Conservation (phyloP, 2,113 vertebrate species). For the Aix galericulata region DNA sequence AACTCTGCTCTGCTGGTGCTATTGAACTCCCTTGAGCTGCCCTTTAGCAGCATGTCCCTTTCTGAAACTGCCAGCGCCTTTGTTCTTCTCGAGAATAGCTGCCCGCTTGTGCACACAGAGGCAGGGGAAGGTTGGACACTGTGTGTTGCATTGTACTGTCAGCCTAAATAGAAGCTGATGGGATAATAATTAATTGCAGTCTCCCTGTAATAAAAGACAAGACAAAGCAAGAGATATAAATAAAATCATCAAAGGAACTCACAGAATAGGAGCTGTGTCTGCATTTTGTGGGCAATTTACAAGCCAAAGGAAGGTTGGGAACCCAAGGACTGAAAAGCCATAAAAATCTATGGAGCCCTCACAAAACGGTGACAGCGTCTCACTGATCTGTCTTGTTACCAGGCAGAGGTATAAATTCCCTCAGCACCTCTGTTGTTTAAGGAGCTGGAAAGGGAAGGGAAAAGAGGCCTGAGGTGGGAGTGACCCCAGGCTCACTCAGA, state of each 20-base stretch:
- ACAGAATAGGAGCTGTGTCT: conserved; percentile 68
- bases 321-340: conserved; percentile 70
- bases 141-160: conserved; percentile 57
- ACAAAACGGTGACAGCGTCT: conserved; percentile 37
- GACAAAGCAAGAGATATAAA: conserved; percentile 77
- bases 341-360: conserved; percentile 70
- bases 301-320: conserved; percentile 75
- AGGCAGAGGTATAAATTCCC: conserved; percentile 74
- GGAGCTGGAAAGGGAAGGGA: conserved; percentile 62
- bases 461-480: not conserved
- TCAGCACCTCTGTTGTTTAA: conserved; percentile 72
- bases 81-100: conserved; percentile 63
- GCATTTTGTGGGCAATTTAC: conserved; percentile 71
- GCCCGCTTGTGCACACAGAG: conserved; percentile 18
- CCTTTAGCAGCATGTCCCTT: conserved; percentile 35
- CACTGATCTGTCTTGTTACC: conserved; percentile 68
- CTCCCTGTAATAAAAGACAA: conserved; percentile 76
- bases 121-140: conserved; percentile 57
- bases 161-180: conserved; percentile 76
- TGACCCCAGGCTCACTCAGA: conserved; percentile 51
- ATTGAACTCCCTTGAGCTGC: not conserved
- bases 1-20: not conserved
- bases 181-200: conserved; percentile 79
- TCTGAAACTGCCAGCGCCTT: conserved; percentile 54
- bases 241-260: conserved; percentile 72